phyloP scores from a whole-genome alignment of 2,113 vertebrate genomes.

The Arothron firmamentum region DNA sequence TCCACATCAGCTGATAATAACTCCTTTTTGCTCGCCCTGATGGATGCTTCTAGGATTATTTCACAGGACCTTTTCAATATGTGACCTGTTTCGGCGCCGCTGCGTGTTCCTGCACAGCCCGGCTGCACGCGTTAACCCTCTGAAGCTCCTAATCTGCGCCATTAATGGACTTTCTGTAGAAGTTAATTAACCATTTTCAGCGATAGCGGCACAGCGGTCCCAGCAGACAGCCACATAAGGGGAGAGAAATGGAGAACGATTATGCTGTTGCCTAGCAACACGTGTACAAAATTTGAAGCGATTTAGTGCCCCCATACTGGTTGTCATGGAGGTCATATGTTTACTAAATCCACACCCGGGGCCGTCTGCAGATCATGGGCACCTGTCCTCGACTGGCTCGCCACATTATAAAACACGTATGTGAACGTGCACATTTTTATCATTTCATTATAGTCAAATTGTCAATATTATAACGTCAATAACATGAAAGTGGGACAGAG shows the following conservation, averaged over 20 bases:
- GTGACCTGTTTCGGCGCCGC: constrained; percentile 16
- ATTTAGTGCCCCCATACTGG: constrained; percentile 71
- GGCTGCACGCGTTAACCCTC: constrained; percentile 51
- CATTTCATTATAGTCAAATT: constrained; percentile 18
- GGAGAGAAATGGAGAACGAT: constrained; percentile 64
- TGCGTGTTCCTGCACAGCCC: constrained; percentile 14
- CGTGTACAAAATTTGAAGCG: constrained; percentile 76
- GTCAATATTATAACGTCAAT: too few relatives aligned
- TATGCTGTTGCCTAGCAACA: constrained; percentile 81
- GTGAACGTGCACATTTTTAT: constrained; percentile 25
- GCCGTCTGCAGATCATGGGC: constrained; percentile 33
- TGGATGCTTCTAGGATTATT: constrained; percentile 18
- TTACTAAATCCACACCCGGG: constrained; percentile 59
- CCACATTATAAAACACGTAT: background rate
- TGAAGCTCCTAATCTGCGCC: constrained; percentile 62
- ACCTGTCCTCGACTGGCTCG: constrained; percentile 23
- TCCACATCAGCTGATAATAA: constrained; percentile 11
- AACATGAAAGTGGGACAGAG: constrained; percentile 1
- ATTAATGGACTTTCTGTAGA: constrained; percentile 74
- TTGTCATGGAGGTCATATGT: constrained; percentile 72
- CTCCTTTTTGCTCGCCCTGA: constrained; percentile 11
- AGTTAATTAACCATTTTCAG: constrained; percentile 75
- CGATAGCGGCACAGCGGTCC: constrained; percentile 66
- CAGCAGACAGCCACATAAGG: constrained; percentile 64
- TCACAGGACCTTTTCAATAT: constrained; percentile 29